Percentiles rank a stretch among this genome's conserved stretches.
Evolutionary conservation across 2,113 vertebrate genomes (phyloP).

Genomic region (Poeciliopsis occidentalis): DNA sequence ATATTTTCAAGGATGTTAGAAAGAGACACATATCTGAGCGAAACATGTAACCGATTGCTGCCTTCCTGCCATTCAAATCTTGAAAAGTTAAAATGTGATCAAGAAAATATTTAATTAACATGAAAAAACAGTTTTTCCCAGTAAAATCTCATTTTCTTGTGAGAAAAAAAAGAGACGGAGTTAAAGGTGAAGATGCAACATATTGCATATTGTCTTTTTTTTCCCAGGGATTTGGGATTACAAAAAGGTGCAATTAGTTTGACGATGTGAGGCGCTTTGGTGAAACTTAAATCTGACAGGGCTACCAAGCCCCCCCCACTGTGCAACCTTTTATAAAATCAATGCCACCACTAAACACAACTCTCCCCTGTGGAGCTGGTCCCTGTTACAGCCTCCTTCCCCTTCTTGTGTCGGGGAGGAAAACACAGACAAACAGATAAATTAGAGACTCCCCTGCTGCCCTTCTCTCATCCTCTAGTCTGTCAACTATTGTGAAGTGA

Average conservation of each 20-base stretch:
- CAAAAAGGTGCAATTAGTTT: conserved; percentile 66
- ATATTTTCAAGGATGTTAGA: neutral
- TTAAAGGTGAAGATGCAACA: neutral
- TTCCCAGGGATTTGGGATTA: conserved; percentile 50
- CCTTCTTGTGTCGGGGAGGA: conserved; percentile 42
- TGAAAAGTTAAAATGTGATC: neutral
- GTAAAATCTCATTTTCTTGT: conserved; percentile 14
- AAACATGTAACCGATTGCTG: conserved; percentile 10
- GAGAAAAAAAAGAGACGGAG: neutral
- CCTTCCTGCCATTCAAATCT: conserved; percentile 37
- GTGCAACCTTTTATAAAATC: conserved; percentile 81
- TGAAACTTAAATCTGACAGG: conserved; percentile 69
- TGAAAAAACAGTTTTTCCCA: neutral
- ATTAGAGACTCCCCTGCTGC: conserved; percentile 61
- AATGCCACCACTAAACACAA: conserved; percentile 78
- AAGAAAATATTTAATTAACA: conserved; percentile 2
- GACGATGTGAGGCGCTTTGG: conserved; percentile 51
- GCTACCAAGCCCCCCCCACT: conserved; percentile 70
- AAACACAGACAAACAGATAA: conserved; percentile 78
- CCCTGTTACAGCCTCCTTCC: conserved; percentile 61
- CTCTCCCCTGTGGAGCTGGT: conserved; percentile 59
- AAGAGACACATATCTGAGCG: conserved; percentile 23
- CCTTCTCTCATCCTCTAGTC: conserved; percentile 49
- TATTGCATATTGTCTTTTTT: conserved; percentile 56
- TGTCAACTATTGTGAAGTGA: conserved; percentile 44